Base-by-base conservation (phyloP, 2,113 vertebrate genomes). In the Ochotona curzoniae region DNA sequence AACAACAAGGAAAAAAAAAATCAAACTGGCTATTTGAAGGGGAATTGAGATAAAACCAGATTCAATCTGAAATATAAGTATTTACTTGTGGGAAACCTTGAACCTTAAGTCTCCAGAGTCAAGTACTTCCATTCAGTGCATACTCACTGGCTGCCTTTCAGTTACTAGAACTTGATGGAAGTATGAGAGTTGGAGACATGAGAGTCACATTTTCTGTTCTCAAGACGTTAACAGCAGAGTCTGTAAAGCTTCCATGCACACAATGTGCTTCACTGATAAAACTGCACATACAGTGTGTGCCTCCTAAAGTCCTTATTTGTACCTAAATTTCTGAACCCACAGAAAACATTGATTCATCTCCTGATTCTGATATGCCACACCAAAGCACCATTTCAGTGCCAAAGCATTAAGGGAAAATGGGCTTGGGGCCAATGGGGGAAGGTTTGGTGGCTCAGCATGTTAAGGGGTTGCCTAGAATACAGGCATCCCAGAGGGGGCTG, bases 21-120 rank as follows among this genome's bases (percentile, higher is more conserved):
- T 44, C 38, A 57, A 57, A 57, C 18, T 17, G 14, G 54, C 18
- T 57, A 17, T 57, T 57, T 57, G 6, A 57, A 57, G 54, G 54
- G 54, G 15, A 18, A 18, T 18, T 6, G 14, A 82, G 66, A 28
- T 7, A 57, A 20, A 67, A 81, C 7, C 63, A 11, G 25, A 63
- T 60, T 74, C 57, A 63, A 83, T 70, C 66, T 69, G 83, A 89
- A 88, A 32, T 83, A 7, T 67, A 90, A 91, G 85, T 2, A 44
- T 71, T 89, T 95, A 79, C 90, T 90, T 90, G 61, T 80, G 51
- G 71, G 51, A 69, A 85, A 17, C 12, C 3, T 92, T 93, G 51
- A 87, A 91, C n/a, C 80, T 78, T 79, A 91, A 28, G 61, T 89
- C 63, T 91, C 81, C 78, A 90, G 76, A 87, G 38, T 44, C 38